phyloP scores from a whole-genome alignment of 2,888 invertebrate species.

The Calephelis perditalis region DNA sequence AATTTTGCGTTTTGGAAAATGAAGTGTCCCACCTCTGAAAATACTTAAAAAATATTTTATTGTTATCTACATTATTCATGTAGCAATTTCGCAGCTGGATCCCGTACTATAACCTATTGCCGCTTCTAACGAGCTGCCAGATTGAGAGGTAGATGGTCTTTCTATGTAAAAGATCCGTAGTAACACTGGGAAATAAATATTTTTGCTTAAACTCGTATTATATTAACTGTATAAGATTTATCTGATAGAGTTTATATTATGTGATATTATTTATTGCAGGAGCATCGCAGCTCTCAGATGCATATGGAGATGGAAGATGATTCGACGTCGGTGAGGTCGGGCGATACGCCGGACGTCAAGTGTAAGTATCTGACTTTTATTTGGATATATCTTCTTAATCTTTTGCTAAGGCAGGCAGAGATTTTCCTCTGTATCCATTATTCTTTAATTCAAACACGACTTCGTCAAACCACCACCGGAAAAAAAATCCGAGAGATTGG shows the following conservation, averaged over 20 bases:
- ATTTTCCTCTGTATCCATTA: too few species aligned
- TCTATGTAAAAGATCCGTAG: too few species aligned
- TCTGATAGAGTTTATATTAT: neutral
- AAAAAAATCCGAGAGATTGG: too few species aligned
- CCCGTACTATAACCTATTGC: too few species aligned
- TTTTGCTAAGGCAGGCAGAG: too few species aligned
- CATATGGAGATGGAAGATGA: slow-evolving; percentile 96
- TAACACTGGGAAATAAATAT: too few species aligned
- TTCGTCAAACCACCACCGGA: too few species aligned
- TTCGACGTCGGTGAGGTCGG: slow-evolving; percentile 89
- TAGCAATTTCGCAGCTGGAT: neutral
- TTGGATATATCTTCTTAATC: too few species aligned
- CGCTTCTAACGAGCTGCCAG: too few species aligned
- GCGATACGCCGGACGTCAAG: slow-evolving; percentile 88
- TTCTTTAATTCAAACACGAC: too few species aligned
- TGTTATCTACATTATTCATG: neutral
- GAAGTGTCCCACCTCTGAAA: neutral
- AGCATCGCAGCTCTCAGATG: slow-evolving; percentile 93
- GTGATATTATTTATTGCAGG: slow-evolving; percentile 68
- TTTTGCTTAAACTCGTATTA: too few species aligned
- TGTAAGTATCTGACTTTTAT: slow-evolving; percentile 60
- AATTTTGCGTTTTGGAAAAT: neutral
- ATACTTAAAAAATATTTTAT: neutral
- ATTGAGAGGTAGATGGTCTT: too few species aligned
- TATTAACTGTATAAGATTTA: neutral